These are phyloP conservation scores for Lycaon pictus DNA, from an alignment of 2,113 vertebrate species.

Conservation along the genomic window DNA sequence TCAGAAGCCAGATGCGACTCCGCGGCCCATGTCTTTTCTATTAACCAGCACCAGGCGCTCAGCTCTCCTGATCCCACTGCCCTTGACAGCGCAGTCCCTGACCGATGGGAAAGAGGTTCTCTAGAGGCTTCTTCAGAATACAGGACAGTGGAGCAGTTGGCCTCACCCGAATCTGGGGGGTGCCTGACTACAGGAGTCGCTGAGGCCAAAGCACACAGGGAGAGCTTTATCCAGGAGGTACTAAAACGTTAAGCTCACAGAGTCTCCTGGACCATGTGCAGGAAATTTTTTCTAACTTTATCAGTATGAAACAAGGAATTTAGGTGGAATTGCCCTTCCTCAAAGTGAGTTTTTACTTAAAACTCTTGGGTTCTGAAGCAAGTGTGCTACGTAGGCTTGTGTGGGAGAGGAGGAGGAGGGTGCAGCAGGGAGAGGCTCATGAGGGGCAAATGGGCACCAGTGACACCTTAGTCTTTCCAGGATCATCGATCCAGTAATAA, in stretches of 20 bases:
- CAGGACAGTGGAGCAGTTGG: not conserved
- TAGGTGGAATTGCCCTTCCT: not conserved
- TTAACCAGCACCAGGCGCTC: not conserved
- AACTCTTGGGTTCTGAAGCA: not conserved
- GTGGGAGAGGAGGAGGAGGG: not conserved
- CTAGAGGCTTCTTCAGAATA: not conserved
- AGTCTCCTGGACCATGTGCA: not conserved
- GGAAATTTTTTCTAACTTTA: not conserved
- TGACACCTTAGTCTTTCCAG: not conserved
- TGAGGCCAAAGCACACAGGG: not conserved
- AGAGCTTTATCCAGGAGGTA: not conserved
- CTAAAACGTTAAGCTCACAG: not conserved
- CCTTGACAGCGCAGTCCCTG: too few relatives aligned
- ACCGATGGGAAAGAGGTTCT: not conserved
- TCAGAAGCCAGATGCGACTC: not conserved
- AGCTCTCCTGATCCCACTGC: not conserved
- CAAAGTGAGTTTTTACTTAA: not conserved
- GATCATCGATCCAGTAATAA: not conserved
- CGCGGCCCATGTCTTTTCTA: not conserved
- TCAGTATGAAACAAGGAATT: not conserved
- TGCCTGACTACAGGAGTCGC: not conserved
- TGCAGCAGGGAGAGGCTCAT: accelerated
- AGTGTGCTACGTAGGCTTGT: not conserved
- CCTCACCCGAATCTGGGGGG: not conserved
- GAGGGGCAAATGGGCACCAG: too few relatives aligned